These are phyloP conservation scores for Laterallus jamaicensis DNA, from an alignment of 2,113 vertebrate genomes.

Conservation along the genomic window DNA sequence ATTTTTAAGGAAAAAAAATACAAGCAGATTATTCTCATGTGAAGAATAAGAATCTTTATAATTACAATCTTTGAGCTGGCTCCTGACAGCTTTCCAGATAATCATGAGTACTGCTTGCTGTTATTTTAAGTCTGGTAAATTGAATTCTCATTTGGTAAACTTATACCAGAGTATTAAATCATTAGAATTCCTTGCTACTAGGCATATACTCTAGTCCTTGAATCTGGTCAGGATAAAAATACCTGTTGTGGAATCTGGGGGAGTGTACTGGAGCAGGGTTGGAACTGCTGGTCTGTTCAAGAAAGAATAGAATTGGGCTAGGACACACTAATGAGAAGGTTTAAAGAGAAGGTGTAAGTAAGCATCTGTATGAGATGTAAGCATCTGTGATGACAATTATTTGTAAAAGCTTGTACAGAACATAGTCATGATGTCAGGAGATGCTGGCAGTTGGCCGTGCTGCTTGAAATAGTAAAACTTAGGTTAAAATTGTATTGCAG, in stretches of 20 bases:
- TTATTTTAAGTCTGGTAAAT: background rate
- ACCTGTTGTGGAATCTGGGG: background rate
- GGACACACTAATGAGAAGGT: background rate
- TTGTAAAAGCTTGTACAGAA: background rate
- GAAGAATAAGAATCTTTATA: background rate
- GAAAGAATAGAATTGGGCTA: background rate
- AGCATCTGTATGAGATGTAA: background rate
- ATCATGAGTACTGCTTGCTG: background rate
- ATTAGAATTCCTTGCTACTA: background rate
- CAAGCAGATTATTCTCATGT: background rate
- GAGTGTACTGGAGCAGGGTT: background rate
- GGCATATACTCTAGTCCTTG: background rate
- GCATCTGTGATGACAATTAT: background rate
- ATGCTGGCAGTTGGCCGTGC: background rate
- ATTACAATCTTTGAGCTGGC: background rate
- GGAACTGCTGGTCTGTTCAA: background rate
- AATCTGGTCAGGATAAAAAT: background rate
- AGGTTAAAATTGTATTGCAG: background rate
- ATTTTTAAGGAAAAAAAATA: background rate
- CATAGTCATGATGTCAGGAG: background rate
- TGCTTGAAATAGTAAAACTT: background rate
- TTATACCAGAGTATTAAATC: background rate
- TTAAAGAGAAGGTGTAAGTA: background rate
- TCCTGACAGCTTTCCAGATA: background rate
- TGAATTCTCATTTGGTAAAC: slow-evolving; percentile 12